A percentile compares a stretch with the other conserved stretches of the same genome.
These are phyloP conservation scores for Rhea pennata DNA, from an alignment of 2,113 vertebrate species.

Conservation along the genomic window DNA sequence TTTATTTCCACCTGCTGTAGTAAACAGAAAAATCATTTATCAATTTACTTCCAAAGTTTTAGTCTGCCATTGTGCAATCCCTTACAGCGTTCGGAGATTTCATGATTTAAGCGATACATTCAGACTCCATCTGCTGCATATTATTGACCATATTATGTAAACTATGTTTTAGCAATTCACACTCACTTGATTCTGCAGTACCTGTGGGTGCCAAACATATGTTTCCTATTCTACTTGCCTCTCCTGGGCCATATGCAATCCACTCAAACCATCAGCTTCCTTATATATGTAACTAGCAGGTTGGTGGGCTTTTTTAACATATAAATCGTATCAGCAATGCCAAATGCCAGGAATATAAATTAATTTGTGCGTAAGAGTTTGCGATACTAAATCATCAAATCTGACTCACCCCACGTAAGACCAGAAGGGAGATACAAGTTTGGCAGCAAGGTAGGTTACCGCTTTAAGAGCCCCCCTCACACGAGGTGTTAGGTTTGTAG, in stretches of 20 bases:
- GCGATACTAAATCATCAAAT: not conserved
- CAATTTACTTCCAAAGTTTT: not conserved
- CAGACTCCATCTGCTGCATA: slow-evolving; percentile 56
- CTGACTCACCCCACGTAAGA: rapidly evolving
- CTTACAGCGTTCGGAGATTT: not conserved
- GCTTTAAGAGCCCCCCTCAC: not conserved
- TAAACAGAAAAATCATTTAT: not conserved
- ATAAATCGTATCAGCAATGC: not conserved
- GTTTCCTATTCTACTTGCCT: slow-evolving; percentile 50
- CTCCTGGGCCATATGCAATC: slow-evolving; percentile 47
- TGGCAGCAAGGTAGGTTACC: not conserved
- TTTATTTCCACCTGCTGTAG: not conserved
- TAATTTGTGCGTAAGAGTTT: no score
- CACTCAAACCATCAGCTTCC: not conserved
- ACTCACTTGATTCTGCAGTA: slow-evolving; percentile 49
- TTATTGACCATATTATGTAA: slow-evolving; percentile 66
- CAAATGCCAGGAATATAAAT: not conserved
- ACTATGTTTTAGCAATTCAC: slow-evolving; percentile 46
- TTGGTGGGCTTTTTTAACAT: not conserved
- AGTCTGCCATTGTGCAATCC: slow-evolving; percentile 13
- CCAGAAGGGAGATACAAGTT: rapidly evolving
- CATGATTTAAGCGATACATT: slow-evolving; percentile 2
- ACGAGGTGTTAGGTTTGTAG: rapidly evolving
- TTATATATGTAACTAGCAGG: not conserved
- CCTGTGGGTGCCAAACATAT: slow-evolving; percentile 66